These are phyloP conservation scores for Gambusia holbrooki DNA, from an alignment of 2,113 vertebrate species.

Conservation along the genomic window DNA sequence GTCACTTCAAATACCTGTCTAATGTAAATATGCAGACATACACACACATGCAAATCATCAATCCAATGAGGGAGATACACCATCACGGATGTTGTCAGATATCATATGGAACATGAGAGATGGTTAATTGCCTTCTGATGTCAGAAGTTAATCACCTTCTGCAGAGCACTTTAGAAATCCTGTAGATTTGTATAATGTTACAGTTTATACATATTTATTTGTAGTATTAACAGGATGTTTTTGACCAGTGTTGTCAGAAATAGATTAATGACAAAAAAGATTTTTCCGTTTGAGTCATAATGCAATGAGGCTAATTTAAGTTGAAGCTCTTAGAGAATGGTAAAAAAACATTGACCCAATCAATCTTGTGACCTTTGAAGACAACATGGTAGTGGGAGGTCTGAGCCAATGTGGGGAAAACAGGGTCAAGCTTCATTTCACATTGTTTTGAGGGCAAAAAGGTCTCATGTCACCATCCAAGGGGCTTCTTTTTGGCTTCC, in stretches of 20 bases:
- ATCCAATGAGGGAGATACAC: too few relatives aligned
- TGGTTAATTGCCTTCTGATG: too few relatives aligned
- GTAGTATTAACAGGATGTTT: rapidly evolving
- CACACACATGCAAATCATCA: too few relatives aligned
- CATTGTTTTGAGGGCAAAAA: constrained; percentile 50
- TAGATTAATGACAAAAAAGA: neutral
- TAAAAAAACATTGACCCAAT: constrained; percentile 46
- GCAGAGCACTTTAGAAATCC: too few relatives aligned
- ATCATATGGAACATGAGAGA: too few relatives aligned
- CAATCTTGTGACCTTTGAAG: constrained; percentile 57
- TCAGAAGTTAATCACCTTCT: too few relatives aligned
- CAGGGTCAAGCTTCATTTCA: constrained; percentile 63
- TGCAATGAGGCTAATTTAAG: constrained; percentile 14
- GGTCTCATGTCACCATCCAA: constrained; percentile 31
- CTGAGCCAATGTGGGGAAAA: constrained; percentile 41
- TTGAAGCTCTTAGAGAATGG: constrained; percentile 16
- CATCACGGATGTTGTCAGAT: too few relatives aligned
- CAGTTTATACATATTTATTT: neutral
- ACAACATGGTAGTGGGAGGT: constrained; percentile 61
- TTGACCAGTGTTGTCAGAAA: neutral
- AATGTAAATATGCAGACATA: too few relatives aligned
- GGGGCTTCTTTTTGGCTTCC: constrained; percentile 2
- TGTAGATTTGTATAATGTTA: too few relatives aligned
- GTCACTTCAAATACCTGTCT: too few relatives aligned
- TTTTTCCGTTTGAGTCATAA: constrained; percentile 1